A percentile compares a stretch with the other conserved stretches of the same genome.
phyloP scores from a whole-genome alignment of 2,888 invertebrate species.

The Aphodius sticticus region DNA sequence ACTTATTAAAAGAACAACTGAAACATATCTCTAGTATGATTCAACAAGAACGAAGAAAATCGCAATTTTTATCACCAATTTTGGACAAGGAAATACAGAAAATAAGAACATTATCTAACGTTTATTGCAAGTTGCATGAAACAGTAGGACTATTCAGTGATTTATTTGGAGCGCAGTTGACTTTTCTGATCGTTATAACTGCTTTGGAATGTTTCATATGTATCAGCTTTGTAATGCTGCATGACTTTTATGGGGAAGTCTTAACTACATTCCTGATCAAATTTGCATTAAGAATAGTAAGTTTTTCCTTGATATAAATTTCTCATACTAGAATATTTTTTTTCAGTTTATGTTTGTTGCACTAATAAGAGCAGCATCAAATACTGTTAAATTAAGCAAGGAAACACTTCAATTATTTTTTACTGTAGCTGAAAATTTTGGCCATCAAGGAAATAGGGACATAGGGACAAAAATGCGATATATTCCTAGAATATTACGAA shows the following conservation, averaged over 20 bases:
- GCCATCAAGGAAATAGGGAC: neutral
- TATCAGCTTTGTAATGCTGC: neutral
- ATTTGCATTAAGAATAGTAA: neutral
- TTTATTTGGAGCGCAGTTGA: neutral
- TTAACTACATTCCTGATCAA: neutral
- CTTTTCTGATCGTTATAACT: neutral
- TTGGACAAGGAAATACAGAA: neutral
- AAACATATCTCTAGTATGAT: neutral
- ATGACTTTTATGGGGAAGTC: neutral
- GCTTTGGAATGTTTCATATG: neutral
- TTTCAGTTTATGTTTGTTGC: neutral
- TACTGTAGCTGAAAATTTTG: neutral
- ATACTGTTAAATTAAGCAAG: neutral
- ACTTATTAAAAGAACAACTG: neutral
- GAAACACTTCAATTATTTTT: neutral
- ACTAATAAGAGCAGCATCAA: neutral
- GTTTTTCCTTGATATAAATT: neutral
- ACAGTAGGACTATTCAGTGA: neutral
- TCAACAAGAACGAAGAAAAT: neutral
- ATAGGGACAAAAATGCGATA: neutral
- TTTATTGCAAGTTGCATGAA: neutral
- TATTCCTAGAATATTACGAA: neutral
- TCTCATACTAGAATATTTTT: neutral
- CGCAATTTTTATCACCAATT: neutral
- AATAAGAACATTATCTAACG: neutral